Conservation (phyloP, 1,140 invertebrate genomes). For the Panulirus ornatus region DNA sequence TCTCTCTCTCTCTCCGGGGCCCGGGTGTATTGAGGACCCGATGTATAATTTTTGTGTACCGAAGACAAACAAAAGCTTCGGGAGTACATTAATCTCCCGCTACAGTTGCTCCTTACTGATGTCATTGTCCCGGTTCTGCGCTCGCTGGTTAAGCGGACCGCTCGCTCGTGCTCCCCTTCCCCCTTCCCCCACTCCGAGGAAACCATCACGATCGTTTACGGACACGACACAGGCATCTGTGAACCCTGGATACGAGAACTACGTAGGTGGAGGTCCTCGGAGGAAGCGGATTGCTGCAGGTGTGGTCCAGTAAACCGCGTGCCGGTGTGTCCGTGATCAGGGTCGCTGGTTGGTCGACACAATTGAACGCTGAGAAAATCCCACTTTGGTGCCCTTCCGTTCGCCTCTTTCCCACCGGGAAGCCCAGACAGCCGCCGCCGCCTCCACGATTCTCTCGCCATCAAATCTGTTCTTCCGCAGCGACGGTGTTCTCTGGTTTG, state of each 20-base stretch:
- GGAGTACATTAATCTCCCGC: slow-evolving; percentile 37
- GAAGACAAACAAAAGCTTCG: slow-evolving; percentile 47
- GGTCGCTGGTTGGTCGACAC: slow-evolving; percentile 48
- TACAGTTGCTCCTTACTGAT: slow-evolving; percentile 32
- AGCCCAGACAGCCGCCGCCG: neutral
- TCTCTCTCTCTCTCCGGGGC: neutral
- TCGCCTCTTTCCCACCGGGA: slow-evolving; percentile 49
- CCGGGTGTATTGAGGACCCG: neutral
- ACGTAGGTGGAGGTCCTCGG: neutral
- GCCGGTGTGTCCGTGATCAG: slow-evolving; percentile 39
- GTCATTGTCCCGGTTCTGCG: neutral
- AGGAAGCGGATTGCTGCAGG: neutral
- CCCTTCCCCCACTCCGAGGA: too few species aligned
- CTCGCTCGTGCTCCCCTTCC: too few species aligned
- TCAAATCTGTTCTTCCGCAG: neutral
- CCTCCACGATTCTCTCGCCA: neutral
- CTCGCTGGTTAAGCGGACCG: neutral
- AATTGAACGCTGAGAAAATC: slow-evolving; percentile 67
- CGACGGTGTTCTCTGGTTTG: neutral
- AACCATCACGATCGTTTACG: neutral
- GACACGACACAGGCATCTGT: neutral
- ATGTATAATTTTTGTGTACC: neutral
- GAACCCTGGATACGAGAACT: neutral
- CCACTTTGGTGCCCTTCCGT: slow-evolving; percentile 46
- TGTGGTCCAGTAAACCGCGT: slow-evolving; percentile 4